Evolutionary conservation across 2,113 vertebrate genomes (phyloP).

Genomic region (Sprattus sprattus): DNA sequence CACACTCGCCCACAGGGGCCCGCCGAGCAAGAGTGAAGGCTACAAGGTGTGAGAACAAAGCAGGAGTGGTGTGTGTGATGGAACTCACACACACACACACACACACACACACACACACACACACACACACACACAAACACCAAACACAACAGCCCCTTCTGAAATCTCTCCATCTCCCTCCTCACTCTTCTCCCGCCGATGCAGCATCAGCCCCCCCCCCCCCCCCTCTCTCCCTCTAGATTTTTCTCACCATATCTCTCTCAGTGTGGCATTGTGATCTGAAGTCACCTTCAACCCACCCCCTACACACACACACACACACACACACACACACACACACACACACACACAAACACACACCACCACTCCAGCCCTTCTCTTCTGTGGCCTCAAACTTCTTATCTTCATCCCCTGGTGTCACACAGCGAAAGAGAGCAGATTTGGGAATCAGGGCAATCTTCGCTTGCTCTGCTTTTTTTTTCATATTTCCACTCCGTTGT

Average conservation of each 20-base stretch:
- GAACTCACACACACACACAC: neutral
- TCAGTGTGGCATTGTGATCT: neutral
- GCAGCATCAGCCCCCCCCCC: constrained; percentile 13
- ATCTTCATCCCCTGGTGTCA: constrained; percentile 31
- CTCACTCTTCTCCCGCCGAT: neutral
- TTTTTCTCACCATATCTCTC: constrained; percentile 11
- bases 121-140: neutral
- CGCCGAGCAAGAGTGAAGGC: neutral
- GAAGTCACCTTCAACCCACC: constrained; percentile 2
- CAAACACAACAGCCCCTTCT: constrained; percentile 16
- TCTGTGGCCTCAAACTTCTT: constrained; percentile 15
- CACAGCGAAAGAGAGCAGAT: constrained; percentile 39
- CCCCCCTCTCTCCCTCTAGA: neutral
- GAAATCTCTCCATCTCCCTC: neutral
- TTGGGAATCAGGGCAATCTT: constrained; percentile 46
- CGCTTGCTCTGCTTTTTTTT: constrained; percentile 45
- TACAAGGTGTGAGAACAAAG: constrained; percentile 15
- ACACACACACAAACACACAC: no score
- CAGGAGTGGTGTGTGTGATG: constrained; percentile 13
- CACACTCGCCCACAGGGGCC: constrained; percentile 37
- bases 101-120: neutral
- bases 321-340: neutral
- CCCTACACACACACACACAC: neutral
- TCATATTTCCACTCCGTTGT: constrained; percentile 28
- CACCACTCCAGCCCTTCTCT: neutral